A percentile compares a stretch with the other conserved stretches of the same genome.
Conservation (phyloP, 2,888 invertebrate genomes). For the Chesias legatella region DNA sequence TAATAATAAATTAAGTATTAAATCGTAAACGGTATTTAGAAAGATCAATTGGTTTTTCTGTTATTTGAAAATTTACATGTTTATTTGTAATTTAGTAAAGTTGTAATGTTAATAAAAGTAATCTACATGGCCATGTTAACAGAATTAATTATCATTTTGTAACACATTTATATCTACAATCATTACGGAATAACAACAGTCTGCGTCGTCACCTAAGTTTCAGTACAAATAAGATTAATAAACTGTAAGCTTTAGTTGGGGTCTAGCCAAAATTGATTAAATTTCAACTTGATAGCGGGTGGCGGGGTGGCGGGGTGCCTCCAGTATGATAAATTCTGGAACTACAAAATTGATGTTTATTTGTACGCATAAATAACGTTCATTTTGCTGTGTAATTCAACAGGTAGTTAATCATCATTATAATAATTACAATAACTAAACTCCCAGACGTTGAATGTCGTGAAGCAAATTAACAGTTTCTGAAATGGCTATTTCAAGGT, state of each 20-base stretch:
- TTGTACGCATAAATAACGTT: neutral
- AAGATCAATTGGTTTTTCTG: no score
- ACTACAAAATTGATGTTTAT: neutral
- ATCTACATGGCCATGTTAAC: no score
- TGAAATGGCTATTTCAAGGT: no score
- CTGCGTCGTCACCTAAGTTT: conserved; percentile 16
- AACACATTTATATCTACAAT: conserved; percentile 9
- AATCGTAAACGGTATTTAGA: no score
- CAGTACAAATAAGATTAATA: conserved; percentile 30
- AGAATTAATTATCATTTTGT: neutral
- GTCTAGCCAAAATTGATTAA: conserved; percentile 36
- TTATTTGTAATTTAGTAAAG: no score
- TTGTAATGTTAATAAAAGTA: no score
- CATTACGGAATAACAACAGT: conserved; percentile 23
- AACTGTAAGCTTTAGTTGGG: conserved; percentile 34
- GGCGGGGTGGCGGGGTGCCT: conserved; percentile 23
- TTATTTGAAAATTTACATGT: no score
- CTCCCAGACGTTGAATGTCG: no score
- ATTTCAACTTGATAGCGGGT: conserved; percentile 28
- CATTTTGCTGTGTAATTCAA: conserved; percentile 1
- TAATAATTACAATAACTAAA: neutral
- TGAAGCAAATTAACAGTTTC: no score
- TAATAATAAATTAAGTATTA: no score
- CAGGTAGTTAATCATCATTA: neutral
- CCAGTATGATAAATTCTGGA: conserved; percentile 22